Evolutionary conservation across 2,797 vertebrate species (phyloP), one percentile per base, ranked within the genome.

Genomic region (Psittacula derbiana): DNA sequence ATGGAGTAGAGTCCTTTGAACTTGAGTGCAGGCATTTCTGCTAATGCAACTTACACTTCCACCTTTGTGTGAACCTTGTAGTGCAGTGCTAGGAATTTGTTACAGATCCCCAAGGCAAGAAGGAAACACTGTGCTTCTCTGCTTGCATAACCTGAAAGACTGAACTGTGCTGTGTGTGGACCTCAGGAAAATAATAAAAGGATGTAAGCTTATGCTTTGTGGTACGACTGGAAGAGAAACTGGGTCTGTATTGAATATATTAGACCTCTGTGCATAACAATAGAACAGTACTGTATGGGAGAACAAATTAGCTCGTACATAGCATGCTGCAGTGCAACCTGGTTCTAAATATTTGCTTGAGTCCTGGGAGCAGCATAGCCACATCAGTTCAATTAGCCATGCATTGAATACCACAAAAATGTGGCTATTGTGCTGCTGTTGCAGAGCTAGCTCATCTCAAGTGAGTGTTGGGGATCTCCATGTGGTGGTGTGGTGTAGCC

Each of bases 21-120:
- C 62, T 64, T 3, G 9, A 0, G 0, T 53, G 27, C 23, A 71
- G 28, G 18, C 16, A 12, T 88, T 94, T 85, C 44, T 1, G 0
- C 19, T 43, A 19, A 30, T 20, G 8, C 36, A 72, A 0, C 16
- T 46, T 69, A 11, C 0, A 4, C 40, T 66, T 83, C 81, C 84
- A 70, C 53, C 66, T 88, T 40, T 71, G 65, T 75, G 16, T 91
- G 89, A 92, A 38, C 82, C 36, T 69, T 69, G 50, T 74, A 74
- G 75, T 44, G 46, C 66, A 72, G 47, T 38, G 40, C 46, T 84
- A 44, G 62, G 40, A 44, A 61, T 69, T 89, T 74, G 57, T 88
- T 86, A 78, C 78, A 83, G 69, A 27, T 60, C 61, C 58, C 49
- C 28, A 27, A 25, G 76, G 91, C 87, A 70, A 30, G 46, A 60